These are phyloP conservation scores for Dissostichus mawsoni DNA, from an alignment of 2,113 vertebrate genomes.

Conservation along the genomic window DNA sequence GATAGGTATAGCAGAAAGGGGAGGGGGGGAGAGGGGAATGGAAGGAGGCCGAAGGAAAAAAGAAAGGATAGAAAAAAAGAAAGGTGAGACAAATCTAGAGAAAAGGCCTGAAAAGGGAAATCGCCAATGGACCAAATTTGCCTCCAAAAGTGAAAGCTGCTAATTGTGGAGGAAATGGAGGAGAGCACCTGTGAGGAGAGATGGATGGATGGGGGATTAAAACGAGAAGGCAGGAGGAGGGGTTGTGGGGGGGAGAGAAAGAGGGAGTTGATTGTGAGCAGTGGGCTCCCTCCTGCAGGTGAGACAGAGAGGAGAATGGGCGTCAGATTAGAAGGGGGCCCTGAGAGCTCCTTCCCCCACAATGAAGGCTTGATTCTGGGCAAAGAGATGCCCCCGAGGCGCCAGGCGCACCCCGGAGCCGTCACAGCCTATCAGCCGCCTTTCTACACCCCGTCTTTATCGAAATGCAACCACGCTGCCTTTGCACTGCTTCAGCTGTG, in stretches of 20 bases:
- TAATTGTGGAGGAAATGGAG: constrained; percentile 51
- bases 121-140: constrained; percentile 38
- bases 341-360: constrained; percentile 75
- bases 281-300: constrained; percentile 79
- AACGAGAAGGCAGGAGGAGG: constrained; percentile 25
- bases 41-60: constrained; percentile 56
- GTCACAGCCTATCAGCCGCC: constrained; percentile 70
- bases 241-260: constrained; percentile 5
- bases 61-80: constrained; percentile 37
- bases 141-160: constrained; percentile 39
- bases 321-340: constrained; percentile 79
- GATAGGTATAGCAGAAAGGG: constrained; percentile 76
- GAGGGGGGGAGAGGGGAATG: constrained; percentile 37
- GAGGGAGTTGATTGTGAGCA: constrained; percentile 55
- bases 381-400: constrained; percentile 68
- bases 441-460: constrained; percentile 53
- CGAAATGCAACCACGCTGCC: constrained; percentile 45
- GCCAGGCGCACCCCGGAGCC: constrained; percentile 66
- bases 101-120: constrained; percentile 35
- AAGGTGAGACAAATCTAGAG: constrained; percentile 39
- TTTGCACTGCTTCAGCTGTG: constrained; percentile 60
- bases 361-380: constrained; percentile 79
- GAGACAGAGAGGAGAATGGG: constrained; percentile 77
- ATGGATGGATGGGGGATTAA: constrained; percentile 66
- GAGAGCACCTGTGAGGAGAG: constrained; percentile 68